Base-by-base conservation (phyloP, 2,113 vertebrate genomes). In the Aphelocoma coerulescens region DNA sequence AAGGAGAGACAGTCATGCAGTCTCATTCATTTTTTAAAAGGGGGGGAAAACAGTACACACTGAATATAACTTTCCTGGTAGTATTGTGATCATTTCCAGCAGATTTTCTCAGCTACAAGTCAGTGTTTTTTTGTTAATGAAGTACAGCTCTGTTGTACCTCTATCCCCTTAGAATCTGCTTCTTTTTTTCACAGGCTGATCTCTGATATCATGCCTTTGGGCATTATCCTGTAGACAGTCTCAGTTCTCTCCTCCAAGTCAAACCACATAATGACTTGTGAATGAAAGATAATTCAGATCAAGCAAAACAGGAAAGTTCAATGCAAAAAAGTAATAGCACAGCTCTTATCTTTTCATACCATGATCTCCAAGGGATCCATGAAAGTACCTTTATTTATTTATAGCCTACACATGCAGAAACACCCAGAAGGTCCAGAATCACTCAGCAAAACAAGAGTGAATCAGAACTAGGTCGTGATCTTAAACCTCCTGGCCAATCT, bases 21-120 rank as follows among this genome's bases (percentile, higher is more conserved):
- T 27, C 4, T 35, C 12, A 52, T 54, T 77, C 1, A 22, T 75
- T 59, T 86, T 71, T 86, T 14, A 12, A 33, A 71, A 54, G 17
- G 1, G 6, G 2, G 2, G 5, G 1, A 2, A 68, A 77, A 4
- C 1, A 8, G 12, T 76, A 37, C n/a, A 33, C 1, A 1, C 13
- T 37, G 61, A 68, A 44, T 55, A 20, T 27, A 51, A 87, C 20
- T 46, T 46, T 83, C n/a, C 35, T 71, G 63, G 28, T 58, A 9
- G 49, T 65, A 44, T 3, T 35, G 39, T 37, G 24, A 28, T 65
- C 1, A 30, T 62, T 86, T 74, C 67, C 63, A 66, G 37, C 28
- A 80, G n/a, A 33, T 30, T 88, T 85, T 62, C 51, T 71, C 55
- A 66, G 33, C 28, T 84, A 19, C 11, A 43, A 74, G 52, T 58